Conservation (phyloP, 2,797 vertebrate genomes). For the Liasis olivaceus region DNA sequence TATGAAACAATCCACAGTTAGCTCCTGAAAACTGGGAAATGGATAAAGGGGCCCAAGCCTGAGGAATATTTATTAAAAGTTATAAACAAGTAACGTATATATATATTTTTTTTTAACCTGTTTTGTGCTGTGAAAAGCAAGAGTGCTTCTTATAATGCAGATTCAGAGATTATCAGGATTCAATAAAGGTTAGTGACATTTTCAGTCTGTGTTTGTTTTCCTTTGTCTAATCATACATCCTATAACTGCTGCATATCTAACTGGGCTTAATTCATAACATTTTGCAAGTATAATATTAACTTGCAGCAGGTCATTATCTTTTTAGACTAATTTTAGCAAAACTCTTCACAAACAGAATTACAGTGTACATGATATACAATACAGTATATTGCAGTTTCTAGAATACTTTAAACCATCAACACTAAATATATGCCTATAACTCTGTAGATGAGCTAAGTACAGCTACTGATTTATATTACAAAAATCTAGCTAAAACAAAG, state of each 20-base stretch:
- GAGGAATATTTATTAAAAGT: constrained; percentile 78
- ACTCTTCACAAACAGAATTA: constrained; percentile 49
- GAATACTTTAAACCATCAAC: constrained; percentile 39
- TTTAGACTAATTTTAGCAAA: constrained; percentile 69
- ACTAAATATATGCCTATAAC: not conserved
- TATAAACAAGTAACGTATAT: constrained; percentile 72
- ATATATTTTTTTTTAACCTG: constrained; percentile 65
- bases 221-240: constrained; percentile 75
- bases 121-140: constrained; percentile 75
- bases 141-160: constrained; percentile 74
- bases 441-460: not conserved
- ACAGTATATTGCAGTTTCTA: not conserved
- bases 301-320: constrained; percentile 70
- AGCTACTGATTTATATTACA: not conserved
- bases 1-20: constrained; percentile 68
- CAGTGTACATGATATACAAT: constrained; percentile 56
- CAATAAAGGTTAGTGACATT: constrained; percentile 76
- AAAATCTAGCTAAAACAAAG: not conserved
- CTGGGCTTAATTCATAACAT: constrained; percentile 77
- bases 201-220: constrained; percentile 78
- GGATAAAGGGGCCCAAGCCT: constrained; percentile 71
- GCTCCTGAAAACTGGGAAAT: constrained; percentile 73
- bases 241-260: constrained; percentile 71
- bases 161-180: constrained; percentile 70
- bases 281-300: constrained; percentile 75